These are phyloP conservation scores for Metallyticus violacea DNA, from an alignment of 2,888 invertebrate genomes.

Conservation along the genomic window DNA sequence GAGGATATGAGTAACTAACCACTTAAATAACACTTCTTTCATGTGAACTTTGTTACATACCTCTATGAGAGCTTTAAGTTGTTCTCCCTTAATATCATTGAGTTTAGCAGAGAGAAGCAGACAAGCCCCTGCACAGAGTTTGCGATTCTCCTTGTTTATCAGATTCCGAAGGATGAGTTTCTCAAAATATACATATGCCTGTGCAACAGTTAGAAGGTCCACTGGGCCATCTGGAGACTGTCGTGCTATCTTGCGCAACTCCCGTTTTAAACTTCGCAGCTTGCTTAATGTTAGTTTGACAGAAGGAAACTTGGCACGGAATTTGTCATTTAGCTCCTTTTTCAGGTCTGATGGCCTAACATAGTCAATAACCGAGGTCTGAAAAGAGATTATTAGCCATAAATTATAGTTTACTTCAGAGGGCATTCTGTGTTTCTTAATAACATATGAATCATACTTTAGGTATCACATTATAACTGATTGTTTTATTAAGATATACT, in stretches of 20 bases:
- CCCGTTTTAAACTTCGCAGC: slow-evolving; percentile 91
- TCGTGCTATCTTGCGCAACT: slow-evolving; percentile 90
- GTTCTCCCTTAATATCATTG: slow-evolving; percentile 92
- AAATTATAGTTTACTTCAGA: too few species aligned
- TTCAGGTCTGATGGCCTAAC: slow-evolving; percentile 93
- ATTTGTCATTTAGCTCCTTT: slow-evolving; percentile 95
- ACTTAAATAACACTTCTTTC: too few species aligned
- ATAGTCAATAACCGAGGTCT: slow-evolving; percentile 94
- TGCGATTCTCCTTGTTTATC: slow-evolving; percentile 93
- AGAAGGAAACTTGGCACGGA: slow-evolving; percentile 90
- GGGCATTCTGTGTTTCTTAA: too few species aligned
- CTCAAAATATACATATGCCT: slow-evolving; percentile 98
- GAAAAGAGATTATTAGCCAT: too few species aligned
- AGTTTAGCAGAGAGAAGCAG: slow-evolving; percentile 92
- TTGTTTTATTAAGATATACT: too few species aligned
- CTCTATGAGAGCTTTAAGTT: slow-evolving; percentile 83
- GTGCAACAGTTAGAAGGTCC: slow-evolving; percentile 90
- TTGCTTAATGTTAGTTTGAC: slow-evolving; percentile 94
- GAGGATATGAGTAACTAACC: too few species aligned
- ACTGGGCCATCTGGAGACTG: slow-evolving; percentile 67
- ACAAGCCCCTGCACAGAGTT: slow-evolving; percentile 93
- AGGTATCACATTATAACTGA: too few species aligned
- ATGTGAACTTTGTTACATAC: slow-evolving; percentile 48
- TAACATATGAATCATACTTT: too few species aligned
- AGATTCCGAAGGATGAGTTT: slow-evolving; percentile 87